These are phyloP conservation scores for Eurytoma adleriae DNA, from an alignment of 2,888 invertebrate genomes.

Conservation along the genomic window DNA sequence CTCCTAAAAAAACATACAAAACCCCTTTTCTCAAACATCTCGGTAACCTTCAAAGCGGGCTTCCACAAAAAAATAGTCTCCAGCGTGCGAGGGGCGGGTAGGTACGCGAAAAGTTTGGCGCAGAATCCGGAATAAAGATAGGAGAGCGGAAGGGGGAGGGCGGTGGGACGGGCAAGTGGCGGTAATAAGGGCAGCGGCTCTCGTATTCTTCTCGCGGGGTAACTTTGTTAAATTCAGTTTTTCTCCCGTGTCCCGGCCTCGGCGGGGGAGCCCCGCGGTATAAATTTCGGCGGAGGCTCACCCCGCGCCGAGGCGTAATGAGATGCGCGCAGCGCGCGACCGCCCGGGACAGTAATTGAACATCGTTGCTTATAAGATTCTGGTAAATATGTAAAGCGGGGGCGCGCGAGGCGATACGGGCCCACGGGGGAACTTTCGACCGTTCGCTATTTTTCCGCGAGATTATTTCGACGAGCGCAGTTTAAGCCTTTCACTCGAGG, in stretches of 20 bases:
- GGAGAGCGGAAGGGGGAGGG: conserved; percentile 41
- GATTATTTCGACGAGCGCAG: neutral
- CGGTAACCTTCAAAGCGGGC: no score
- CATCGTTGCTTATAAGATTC: conserved; percentile 38
- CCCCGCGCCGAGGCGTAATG: conserved; percentile 13
- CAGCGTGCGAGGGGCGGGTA: neutral
- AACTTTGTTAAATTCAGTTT: conserved; percentile 48
- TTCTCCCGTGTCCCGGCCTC: neutral
- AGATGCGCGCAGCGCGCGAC: conserved; percentile 29
- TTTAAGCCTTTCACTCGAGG: no score
- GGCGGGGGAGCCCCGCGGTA: neutral
- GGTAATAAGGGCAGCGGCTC: conserved; percentile 61
- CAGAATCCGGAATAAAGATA: conserved; percentile 59
- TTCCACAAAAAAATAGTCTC: no score
- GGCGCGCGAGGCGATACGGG: no score
- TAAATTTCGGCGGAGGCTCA: conserved; percentile 8
- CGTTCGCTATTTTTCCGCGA: neutral
- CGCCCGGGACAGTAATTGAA: conserved; percentile 30
- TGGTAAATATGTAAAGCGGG: conserved; percentile 32
- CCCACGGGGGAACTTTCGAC: neutral
- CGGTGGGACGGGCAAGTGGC: conserved; percentile 52
- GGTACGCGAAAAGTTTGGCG: conserved; percentile 60
- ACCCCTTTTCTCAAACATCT: no score
- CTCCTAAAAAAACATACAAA: no score
- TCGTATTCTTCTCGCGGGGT: conserved; percentile 56